phyloP scores from a whole-genome alignment of 2,888 invertebrate species.

The Holacanthella duospinosa region DNA sequence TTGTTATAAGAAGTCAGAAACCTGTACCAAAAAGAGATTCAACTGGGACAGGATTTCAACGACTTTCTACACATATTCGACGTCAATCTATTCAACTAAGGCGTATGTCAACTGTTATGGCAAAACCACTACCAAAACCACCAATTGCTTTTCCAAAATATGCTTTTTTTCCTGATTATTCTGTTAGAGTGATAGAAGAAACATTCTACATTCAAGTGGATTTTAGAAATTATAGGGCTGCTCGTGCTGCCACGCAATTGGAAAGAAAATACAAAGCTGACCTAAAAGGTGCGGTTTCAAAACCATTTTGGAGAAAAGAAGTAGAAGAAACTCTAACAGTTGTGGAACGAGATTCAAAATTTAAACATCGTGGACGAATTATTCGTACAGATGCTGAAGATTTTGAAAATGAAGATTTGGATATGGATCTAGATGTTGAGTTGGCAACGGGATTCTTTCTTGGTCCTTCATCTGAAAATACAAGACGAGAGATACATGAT shows the following conservation, averaged over 20 bases:
- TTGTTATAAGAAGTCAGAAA: neutral
- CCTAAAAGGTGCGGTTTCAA: neutral
- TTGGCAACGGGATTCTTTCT: neutral
- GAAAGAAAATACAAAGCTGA: neutral
- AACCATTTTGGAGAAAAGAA: neutral
- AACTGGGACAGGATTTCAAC: neutral
- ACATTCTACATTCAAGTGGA: conserved; percentile 75
- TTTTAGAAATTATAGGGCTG: neutral
- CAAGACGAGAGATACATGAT: neutral
- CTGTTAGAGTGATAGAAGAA: conserved; percentile 72
- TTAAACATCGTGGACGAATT: neutral
- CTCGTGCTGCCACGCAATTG: neutral
- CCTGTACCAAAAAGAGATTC: neutral
- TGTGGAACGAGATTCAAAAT: neutral
- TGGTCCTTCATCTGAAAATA: neutral
- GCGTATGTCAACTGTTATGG: neutral
- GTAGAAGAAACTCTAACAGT: conserved; percentile 1
- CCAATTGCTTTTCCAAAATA: conserved; percentile 38
- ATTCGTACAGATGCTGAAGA: neutral
- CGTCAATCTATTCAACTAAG: neutral
- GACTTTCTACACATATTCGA: neutral
- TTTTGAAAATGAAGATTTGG: neutral
- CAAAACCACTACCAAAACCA: neutral
- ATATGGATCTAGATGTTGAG: neutral
- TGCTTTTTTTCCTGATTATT: conserved; percentile 85